A percentile compares a stretch with the other conserved stretches of the same genome.
Evolutionary conservation across 2,888 invertebrate species (phyloP).

Genomic region (Morpho helenor): DNA sequence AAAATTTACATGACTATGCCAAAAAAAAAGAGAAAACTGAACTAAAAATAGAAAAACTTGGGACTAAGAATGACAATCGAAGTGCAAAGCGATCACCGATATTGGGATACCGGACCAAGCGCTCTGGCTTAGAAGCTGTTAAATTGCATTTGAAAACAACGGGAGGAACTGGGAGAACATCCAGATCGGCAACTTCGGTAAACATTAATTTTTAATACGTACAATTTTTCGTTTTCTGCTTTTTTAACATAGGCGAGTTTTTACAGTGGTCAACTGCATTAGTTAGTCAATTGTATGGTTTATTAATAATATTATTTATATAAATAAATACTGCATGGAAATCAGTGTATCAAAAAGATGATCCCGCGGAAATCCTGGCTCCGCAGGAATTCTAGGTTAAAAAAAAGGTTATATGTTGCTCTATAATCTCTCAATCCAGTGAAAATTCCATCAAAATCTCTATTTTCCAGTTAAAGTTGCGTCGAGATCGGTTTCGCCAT

Average conservation of each 20-base stretch:
- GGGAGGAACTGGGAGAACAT: constrained; percentile 65
- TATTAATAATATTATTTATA: no score
- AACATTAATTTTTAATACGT: neutral
- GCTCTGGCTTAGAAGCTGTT: constrained; percentile 69
- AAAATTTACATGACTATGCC: constrained; percentile 43
- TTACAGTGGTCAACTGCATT: no score
- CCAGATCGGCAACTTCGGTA: constrained; percentile 70
- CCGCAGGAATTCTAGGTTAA: no score
- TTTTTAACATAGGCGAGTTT: neutral
- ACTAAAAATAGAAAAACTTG: constrained; percentile 30
- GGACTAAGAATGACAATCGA: constrained; percentile 29
- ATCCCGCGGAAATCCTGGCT: no score
- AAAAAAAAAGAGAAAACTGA: constrained; percentile 34
- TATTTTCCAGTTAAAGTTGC: no score
- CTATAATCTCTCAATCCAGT: no score
- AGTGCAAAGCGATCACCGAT: constrained; percentile 32
- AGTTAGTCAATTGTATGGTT: no score
- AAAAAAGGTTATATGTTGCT: no score
- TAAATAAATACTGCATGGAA: no score
- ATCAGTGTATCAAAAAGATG: no score
- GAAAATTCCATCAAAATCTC: no score
- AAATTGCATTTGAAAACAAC: constrained; percentile 62
- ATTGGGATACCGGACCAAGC: constrained; percentile 40
- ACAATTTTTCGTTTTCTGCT: neutral
- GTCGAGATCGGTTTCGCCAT: no score